Percentiles rank a stretch among this genome's conserved stretches.
phyloP scores from a whole-genome alignment of 2,113 vertebrate genomes.

The Gadus macrocephalus region DNA sequence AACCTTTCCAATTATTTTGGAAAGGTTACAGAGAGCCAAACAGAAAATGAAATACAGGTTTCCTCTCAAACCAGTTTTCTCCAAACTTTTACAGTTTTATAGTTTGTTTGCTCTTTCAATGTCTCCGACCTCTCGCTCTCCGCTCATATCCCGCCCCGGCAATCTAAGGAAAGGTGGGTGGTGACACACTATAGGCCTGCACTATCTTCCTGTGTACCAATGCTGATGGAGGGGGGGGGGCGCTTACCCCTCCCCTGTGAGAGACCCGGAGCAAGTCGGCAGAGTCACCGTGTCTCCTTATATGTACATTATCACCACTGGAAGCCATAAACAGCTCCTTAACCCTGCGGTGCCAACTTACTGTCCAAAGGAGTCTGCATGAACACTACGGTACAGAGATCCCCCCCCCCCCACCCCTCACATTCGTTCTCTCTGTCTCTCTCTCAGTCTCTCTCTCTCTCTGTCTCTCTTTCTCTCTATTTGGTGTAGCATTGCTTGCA shows the following conservation, averaged over 20 bases:
- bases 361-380: slow-evolving; percentile 6
- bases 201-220: not conserved
- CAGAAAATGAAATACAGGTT: too few relatives aligned
- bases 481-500: too few relatives aligned
- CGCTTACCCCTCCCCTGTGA: not conserved
- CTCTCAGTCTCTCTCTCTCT: not conserved
- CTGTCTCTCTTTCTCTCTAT: not conserved
- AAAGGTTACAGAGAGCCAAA: too few relatives aligned
- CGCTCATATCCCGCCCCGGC: too few relatives aligned
- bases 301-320: slow-evolving; percentile 14
- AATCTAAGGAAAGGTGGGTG: too few relatives aligned
- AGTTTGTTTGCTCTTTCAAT: too few relatives aligned
- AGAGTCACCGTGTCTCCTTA: slow-evolving; percentile 22
- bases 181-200: too few relatives aligned
- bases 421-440: not conserved
- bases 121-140: too few relatives aligned
- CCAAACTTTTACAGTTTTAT: too few relatives aligned
- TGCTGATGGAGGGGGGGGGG: not conserved
- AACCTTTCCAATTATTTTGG: too few relatives aligned
- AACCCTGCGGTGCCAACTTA: not conserved
- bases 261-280: not conserved
- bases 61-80: too few relatives aligned
- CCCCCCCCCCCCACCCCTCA: not conserved
- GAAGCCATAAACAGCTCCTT: slow-evolving; percentile 15
- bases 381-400: not conserved